phyloP scores from a whole-genome alignment of 2,113 vertebrate genomes.

The Calyptomena viridis region DNA sequence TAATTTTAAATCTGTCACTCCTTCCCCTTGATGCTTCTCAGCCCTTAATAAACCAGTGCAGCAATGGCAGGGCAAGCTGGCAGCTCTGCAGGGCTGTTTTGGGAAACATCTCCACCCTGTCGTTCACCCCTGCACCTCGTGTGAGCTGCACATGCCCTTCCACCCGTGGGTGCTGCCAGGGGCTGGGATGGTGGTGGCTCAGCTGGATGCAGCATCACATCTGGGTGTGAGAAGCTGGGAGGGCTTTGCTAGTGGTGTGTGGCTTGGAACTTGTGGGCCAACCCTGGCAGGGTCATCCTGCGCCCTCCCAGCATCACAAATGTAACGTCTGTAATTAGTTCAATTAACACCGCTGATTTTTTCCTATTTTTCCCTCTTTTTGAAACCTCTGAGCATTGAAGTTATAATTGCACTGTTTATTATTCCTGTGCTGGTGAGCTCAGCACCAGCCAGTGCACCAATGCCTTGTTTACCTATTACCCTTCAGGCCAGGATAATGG shows the following conservation, averaged over 20 bases:
- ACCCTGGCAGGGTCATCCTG: neutral
- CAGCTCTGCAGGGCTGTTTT: neutral
- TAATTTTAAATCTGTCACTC: conserved; percentile 73
- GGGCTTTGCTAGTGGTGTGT: neutral
- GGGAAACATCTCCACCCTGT: neutral
- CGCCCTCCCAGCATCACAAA: neutral
- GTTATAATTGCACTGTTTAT: conserved; percentile 74
- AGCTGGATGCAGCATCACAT: neutral
- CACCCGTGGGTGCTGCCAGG: neutral
- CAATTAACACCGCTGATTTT: conserved; percentile 63
- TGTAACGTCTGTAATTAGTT: neutral
- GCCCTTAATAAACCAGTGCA: conserved; percentile 44
- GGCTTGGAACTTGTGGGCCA: neutral
- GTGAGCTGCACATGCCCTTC: neutral
- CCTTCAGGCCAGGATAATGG: conserved; percentile 66
- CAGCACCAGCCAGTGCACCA: neutral
- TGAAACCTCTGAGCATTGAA: conserved; percentile 24
- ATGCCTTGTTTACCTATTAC: conserved; percentile 72
- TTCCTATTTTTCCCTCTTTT: neutral
- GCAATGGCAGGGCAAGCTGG: neutral
- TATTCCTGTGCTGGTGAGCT: conserved; percentile 35
- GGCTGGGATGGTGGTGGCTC: neutral
- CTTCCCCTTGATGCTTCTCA: conserved; percentile 15
- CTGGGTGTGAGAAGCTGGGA: neutral
- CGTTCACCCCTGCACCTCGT: neutral